Base-by-base conservation (phyloP, 2,888 invertebrate species). In the Stomorhina lunata region DNA sequence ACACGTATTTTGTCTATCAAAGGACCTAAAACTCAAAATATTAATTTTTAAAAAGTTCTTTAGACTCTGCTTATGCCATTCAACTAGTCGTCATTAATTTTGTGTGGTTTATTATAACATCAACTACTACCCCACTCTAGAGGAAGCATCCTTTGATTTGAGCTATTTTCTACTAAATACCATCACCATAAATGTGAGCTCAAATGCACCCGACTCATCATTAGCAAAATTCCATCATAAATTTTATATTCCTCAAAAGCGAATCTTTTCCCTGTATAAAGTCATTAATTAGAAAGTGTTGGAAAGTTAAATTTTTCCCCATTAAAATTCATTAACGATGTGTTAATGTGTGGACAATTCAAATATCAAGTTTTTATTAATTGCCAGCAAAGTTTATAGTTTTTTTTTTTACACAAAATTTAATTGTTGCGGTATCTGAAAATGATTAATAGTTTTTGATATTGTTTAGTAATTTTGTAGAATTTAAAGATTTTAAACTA, bases 81-180 rank as follows among this genome's bases (percentile, higher is more conserved):
- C 50, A 40, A 45, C 59, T 63, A 34, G 59, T 75, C 65, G 75
- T 71, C 79, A 79, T 82, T 82, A 82, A 82, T 79, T 79, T 79
- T 82, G 69, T 66, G 79, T 55, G 69, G 75, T 69, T 78, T 78
- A 75, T 82, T 78, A 82, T 82, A 78, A 66, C 78, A 78, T 75
- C 50, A 57, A 71, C 57, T 20, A 63, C 73, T 68, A 37, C 57
- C 65, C 15, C 17, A 32, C 29, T 9, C 43, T 20, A n/a, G 27
- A n/a, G 9, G n/a, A 12, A 25, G 12, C 12, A 3, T 15, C 12
- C 53, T 17, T 34, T 61, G 5, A 43, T 32, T 29, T 43, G 7
- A 43, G 29, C 20, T 40, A 2, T 27, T 17, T n/a, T 34, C 6
- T 27, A n/a, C n/a, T n/a, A n/a, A n/a, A n/a, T 45, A 6, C 48